Evolutionary conservation across 2,888 invertebrate genomes (phyloP), one percentile per base, ranked within the genome.

Genomic region (Mesopsocus fuscifrons): DNA sequence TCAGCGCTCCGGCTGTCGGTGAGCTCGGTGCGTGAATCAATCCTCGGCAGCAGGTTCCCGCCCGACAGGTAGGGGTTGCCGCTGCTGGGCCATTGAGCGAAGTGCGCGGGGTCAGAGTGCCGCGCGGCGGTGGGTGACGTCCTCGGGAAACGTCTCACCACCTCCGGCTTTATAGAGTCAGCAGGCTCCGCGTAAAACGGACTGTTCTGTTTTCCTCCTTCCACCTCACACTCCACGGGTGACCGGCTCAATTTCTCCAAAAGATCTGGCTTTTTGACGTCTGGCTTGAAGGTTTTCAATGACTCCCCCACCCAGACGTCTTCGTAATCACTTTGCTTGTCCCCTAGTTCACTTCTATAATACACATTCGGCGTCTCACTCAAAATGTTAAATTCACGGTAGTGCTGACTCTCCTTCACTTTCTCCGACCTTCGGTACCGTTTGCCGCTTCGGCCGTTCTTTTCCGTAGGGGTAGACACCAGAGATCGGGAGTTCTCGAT

Each of bases 291-390:
- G 4, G 56, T 57, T 6, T 51, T 49, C 45, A 55, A 44, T 34
- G 53, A 49, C 47, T 74, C 74, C 43, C 75, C 73, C 48, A 79
- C 74, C 91, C 92, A 92, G 52, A 92, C 78, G 58, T 92, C 92
- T 64, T 92, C 92, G 57, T 92, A 92, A 61, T 92, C 92, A 53
- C 89, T 89, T 35, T 84, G 78, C 65, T 91, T 91, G 57, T 92
- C 92, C 48, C 83, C 80, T 23, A 91, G 68, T 2, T 82, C 81
- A 60, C 88, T 88, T 52, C 82, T 70, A 57, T 82, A 88, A 56
- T 88, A 88, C 42, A 77, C 69, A 48, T 76, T 76, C 23, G 79
- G 79, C 43, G 84, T 82, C 59, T 85, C 85, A 16, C 17, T 17
- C 49, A 85, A 64, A 47, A 85, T 84, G 56, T 85, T 83, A 15